These are phyloP conservation scores for Xenopus tropicalis DNA, from an alignment of 2,113 vertebrate genomes.

Conservation along the genomic window UCB_Xtro_10.0 CM004446.2:102145501-102146000, in stretches of 20 bases:
- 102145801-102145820: conserved; percentile 90
- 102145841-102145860: conserved; percentile 80
- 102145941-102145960: conserved; percentile 4
- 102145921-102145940: conserved; percentile 52
- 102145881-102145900: conserved; percentile 87
- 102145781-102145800: conserved; percentile 82
- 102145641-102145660: too few species aligned
- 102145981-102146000: conserved; percentile 49
- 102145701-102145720: too few species aligned
- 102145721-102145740: conserved; percentile 78
- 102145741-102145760: conserved; percentile 87
- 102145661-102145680: too few species aligned
- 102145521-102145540: too few species aligned
- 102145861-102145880: conserved; percentile 98
- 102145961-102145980: conserved; percentile 59
- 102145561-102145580: too few species aligned
- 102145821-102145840: conserved; percentile 88
- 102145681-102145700: too few species aligned
- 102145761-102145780: conserved; percentile 86
- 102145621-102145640: too few species aligned
- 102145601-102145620: too few species aligned
- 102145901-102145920: conserved; percentile 35
- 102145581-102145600: too few species aligned
- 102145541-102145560: too few species aligned
- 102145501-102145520: too few species aligned